Conservation (phyloP, 2,797 vertebrate genomes). For the Coluber constrictor region DNA sequence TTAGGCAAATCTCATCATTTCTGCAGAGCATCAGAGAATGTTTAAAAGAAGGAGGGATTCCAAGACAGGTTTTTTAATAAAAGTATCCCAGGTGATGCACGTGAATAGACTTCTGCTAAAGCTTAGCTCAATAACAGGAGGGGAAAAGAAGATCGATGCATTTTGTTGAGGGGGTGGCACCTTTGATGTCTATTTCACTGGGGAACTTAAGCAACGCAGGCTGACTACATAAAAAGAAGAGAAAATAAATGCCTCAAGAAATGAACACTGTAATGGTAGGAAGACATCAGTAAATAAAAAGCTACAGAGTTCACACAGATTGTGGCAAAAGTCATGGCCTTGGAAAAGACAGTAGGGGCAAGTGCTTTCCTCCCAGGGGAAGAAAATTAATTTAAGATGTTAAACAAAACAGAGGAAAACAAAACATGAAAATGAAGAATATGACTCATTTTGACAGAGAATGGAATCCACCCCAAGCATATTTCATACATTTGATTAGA, state of each 20-base stretch:
- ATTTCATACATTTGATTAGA: conserved; percentile 1
- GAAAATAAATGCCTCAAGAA: conserved; percentile 33
- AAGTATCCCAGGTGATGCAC: background rate
- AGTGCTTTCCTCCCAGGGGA: conserved; percentile 22
- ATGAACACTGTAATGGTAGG: conserved; percentile 35
- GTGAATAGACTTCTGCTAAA: background rate
- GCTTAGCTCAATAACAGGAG: conserved; percentile 9
- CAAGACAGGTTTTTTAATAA: background rate
- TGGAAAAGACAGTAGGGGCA: conserved; percentile 29
- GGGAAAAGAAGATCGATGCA: background rate
- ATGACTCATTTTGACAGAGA: conserved; percentile 74
- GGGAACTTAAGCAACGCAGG: conserved; percentile 29
- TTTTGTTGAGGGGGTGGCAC: background rate
- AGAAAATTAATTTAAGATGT: conserved; percentile 34
- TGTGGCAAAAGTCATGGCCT: conserved; percentile 31
- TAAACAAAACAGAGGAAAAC: conserved; percentile 51
- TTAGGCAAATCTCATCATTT: conserved; percentile 18
- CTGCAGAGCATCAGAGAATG: background rate
- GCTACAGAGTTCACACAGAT: conserved; percentile 62
- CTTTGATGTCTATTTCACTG: conserved; percentile 9
- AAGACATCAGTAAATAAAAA: conserved; percentile 46
- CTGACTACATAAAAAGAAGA: conserved; percentile 63
- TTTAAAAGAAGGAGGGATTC: conserved; percentile 21
- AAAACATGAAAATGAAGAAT: conserved; percentile 70
- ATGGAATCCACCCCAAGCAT: conserved; percentile 57